These are phyloP conservation scores for Standfussiana lucernea DNA, from an alignment of 2,888 invertebrate genomes.

Conservation along the genomic window DNA sequence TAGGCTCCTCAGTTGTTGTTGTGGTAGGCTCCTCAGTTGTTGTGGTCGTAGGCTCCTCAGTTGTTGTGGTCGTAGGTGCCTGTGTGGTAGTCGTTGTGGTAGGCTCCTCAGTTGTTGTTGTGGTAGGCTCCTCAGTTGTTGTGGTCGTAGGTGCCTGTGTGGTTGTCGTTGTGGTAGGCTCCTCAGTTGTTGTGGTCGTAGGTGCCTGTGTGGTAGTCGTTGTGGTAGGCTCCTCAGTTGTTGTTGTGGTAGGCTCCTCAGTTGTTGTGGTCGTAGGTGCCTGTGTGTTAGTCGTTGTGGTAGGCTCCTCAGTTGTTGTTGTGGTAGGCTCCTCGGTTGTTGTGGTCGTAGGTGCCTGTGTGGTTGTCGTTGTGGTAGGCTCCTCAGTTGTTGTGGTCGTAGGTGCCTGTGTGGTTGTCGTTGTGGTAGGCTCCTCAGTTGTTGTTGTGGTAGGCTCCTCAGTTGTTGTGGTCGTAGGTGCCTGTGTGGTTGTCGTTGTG, in stretches of 20 bases:
- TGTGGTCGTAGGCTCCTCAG: background rate
- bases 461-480: background rate
- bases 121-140: background rate
- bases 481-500: background rate
- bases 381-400: background rate
- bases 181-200: background rate
- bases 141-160: background rate
- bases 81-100: background rate
- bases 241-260: background rate
- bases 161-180: background rate
- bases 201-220: too few relatives aligned
- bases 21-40: background rate
- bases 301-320: background rate
- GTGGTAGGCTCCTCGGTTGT: background rate
- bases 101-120: background rate
- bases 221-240: background rate
- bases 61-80: background rate
- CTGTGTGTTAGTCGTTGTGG: background rate
- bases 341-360: too few relatives aligned
- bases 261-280: background rate
- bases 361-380: too few relatives aligned
- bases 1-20: background rate
- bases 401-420: too few relatives aligned
- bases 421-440: conserved; percentile 10
- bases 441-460: background rate